Base-by-base conservation (phyloP, 2,888 invertebrate genomes). In the Meteorus colon region DNA sequence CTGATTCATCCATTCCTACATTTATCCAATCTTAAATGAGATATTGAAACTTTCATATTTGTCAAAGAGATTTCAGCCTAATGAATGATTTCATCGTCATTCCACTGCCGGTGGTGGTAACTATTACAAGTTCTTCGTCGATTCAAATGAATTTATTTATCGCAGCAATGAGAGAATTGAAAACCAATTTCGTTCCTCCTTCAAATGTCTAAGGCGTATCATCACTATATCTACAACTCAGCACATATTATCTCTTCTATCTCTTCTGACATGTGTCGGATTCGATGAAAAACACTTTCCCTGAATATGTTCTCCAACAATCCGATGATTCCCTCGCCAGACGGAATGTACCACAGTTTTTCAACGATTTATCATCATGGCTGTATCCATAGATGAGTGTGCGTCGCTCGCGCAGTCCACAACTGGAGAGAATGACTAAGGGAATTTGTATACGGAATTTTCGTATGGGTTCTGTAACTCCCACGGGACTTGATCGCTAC, bases 401-500 rank as follows among this genome's bases (percentile, higher is more conserved):
- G 16, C 24, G 12, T 60, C 12, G 8, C 60, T 60, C 29, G 16
- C 1, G 5, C 27, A 31, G 16, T 34, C 34, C 31, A 16, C 65
- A 65, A 34, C 65, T 37, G 48, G 45, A 70, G 73, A 77, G 74
- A 78, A 80, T 86, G 86, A 86, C 85, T 85, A 77, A 82, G 81
- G 81, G 86, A 86, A 86, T 86, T 86, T 85, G 84, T 83, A 86
- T 83, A 75, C 82, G 78, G 79, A 82, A 82, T 84, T 86, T 86
- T 85, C 82, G 84, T 83, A 19, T n/a, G 4, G 48, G 48, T 48
- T 14, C n/a, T n/a, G n/a, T 48, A 48, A 48, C 16, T 31, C 48
- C 34, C 19, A 48, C 55, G 68, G 37, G 67, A 67, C 24, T 45
- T 19, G 29, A 48, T 19, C 10, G 37, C 24, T 41, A 31, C 16